A percentile compares a stretch with the other conserved stretches of the same genome.
Conservation (phyloP, 2,888 invertebrate genomes). For the Parnassius smintheus region DNA sequence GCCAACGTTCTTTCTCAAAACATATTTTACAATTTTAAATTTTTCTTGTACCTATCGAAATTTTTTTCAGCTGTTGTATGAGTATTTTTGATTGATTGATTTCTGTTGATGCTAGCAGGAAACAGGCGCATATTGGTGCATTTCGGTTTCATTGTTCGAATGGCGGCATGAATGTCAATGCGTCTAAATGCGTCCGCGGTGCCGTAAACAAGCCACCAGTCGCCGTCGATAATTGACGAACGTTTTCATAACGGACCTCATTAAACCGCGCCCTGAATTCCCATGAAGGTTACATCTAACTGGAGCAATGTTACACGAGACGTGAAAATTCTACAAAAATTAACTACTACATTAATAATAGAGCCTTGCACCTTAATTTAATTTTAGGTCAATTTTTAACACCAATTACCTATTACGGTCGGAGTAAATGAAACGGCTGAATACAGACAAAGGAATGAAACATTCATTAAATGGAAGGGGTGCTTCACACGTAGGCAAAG, state of each 20-base stretch:
- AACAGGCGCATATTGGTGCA: constrained; percentile 38
- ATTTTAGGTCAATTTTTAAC: constrained; percentile 25
- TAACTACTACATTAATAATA: constrained; percentile 36
- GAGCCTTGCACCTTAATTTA: constrained; percentile 21
- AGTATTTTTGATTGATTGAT: neutral
- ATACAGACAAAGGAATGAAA: constrained; percentile 42
- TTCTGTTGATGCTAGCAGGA: constrained; percentile 28
- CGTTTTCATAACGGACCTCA: constrained; percentile 74
- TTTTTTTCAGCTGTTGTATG: neutral
- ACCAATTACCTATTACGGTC: constrained; percentile 41
- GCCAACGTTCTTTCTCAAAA: too few relatives aligned
- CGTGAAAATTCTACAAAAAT: constrained; percentile 31
- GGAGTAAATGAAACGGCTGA: constrained; percentile 6
- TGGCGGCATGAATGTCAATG: constrained; percentile 63
- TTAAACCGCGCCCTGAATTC: constrained; percentile 75
- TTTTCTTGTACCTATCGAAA: neutral
- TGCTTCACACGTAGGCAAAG: constrained; percentile 32
- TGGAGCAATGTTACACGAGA: constrained; percentile 37
- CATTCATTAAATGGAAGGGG: constrained; percentile 48
- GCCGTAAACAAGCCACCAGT: constrained; percentile 69
- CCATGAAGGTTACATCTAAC: constrained; percentile 64
- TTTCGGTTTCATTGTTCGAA: constrained; percentile 46
- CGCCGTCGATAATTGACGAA: constrained; percentile 78
- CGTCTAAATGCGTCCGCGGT: constrained; percentile 74
- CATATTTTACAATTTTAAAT: neutral